Evolutionary conservation across 2,888 invertebrate species (phyloP), one percentile per base, ranked within the genome.

Genomic region (Odiellus spinosus): DNA sequence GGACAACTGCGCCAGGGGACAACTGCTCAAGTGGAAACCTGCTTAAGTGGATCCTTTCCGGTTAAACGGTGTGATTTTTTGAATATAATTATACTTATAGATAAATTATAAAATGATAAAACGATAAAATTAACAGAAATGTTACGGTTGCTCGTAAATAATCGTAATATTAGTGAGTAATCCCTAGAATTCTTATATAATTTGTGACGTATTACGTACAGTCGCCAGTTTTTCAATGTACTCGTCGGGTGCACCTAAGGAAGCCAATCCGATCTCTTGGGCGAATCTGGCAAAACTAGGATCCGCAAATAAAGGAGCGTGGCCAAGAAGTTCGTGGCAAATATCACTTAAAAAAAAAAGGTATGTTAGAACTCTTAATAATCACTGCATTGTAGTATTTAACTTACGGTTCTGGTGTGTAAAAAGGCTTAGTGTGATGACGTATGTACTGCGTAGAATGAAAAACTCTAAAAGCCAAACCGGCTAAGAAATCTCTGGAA

Each of bases 401-500:
- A n/a, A 84, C 91, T 87, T 75, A 96, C 91, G 98, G 98, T 74
- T 99, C 98, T 39, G 98, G 98, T 33, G 98, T 96, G 74, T 99
- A 96, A 71, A 88, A 88, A 1, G 98, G 98, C 54, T 87, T 86
- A 65, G 93, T 93, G 59, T 82, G 78, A 68, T 99, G 98, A 49
- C 98, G 80, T 55, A 98, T 88, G 68, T 99, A 99, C 71, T 99
- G 98, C 38, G 98, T 99, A 66, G 96, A 96, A 70, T 99, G 98
- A 78, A 99, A 99, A 58, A 98, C 87, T 56, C 98, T 78, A 77
- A 96, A 99, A 15, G 98, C 96, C 55, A 98, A 74, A 41, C 96
- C 95, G 33, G 98, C 90, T 48, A 99, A 75, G 72, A 99, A 99
- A 67, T 99, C 98, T 44, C 98, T 76, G 33, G 98, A 91, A 1